A percentile compares a stretch with the other conserved stretches of the same genome.
Evolutionary conservation across 1,140 invertebrate species (phyloP).

Genomic region (Trichonephila clavipes): DNA sequence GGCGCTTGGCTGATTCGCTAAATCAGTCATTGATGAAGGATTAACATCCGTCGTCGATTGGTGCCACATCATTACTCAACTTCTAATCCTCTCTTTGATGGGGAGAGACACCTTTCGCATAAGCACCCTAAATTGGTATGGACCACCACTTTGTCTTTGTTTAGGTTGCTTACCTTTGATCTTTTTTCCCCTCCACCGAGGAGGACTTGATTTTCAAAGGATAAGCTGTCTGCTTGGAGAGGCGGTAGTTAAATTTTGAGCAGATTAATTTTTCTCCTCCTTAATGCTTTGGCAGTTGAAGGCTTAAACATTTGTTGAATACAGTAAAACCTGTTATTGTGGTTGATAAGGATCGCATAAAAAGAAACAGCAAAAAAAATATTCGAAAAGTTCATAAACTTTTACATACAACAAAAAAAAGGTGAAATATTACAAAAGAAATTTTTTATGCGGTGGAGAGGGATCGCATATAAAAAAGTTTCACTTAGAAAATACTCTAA

Average conservation of each 20-base stretch:
- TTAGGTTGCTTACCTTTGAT: not conserved
- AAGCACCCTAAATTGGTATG: conserved; percentile 10
- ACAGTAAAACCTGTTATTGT: no score
- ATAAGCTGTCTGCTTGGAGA: not conserved
- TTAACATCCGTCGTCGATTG: conserved; percentile 29
- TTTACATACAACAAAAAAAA: no score
- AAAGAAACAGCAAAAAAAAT: no score
- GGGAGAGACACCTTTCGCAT: conserved; percentile 6
- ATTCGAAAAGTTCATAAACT: no score
- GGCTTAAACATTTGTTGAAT: not conserved
- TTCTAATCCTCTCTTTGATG: conserved; percentile 27
- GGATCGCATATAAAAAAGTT: no score
- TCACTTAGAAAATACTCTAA: no score
- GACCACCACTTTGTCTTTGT: not conserved
- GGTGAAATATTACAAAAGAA: no score
- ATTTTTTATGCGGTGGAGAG: no score
- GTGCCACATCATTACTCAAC: conserved; percentile 17
- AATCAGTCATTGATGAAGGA: conserved; percentile 32
- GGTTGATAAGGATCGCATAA: no score
- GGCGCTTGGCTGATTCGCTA: not conserved
- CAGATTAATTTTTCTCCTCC: not conserved
- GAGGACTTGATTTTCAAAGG: not conserved
- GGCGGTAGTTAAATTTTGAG: not conserved
- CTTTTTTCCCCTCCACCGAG: not conserved
- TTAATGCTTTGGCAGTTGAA: not conserved